Conservation (phyloP, 2,888 invertebrate species). For the Ichneumoninae sp. region DNA sequence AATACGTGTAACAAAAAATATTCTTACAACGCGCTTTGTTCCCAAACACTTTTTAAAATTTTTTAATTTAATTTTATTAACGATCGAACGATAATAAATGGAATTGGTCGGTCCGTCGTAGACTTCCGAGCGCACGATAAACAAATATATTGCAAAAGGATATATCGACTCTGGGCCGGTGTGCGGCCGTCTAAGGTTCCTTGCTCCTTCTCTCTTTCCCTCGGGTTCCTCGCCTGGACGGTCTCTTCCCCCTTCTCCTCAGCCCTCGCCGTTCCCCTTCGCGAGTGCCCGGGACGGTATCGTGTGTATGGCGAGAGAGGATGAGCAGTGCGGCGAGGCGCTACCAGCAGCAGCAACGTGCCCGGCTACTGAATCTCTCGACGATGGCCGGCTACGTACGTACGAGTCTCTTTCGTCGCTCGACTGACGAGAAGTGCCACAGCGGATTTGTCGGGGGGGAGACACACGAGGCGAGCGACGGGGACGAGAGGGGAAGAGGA, state of each 20-base stretch:
- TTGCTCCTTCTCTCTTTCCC: slow-evolving; percentile 28
- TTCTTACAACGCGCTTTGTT: not conserved
- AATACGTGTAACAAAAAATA: not conserved
- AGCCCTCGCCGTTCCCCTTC: not conserved
- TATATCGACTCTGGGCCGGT: slow-evolving; percentile 5
- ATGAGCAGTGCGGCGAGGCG: slow-evolving; percentile 13
- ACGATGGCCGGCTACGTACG: slow-evolving; percentile 65
- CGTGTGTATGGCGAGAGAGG: slow-evolving; percentile 18
- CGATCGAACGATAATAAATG: not conserved
- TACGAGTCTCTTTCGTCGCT: slow-evolving; percentile 73
- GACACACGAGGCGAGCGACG: slow-evolving; percentile 61
- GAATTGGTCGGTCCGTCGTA: not conserved
- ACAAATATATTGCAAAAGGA: slow-evolving; percentile 33
- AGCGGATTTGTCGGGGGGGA: slow-evolving; percentile 70
- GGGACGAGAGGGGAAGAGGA: slow-evolving; percentile 56
- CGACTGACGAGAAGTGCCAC: slow-evolving; percentile 76
- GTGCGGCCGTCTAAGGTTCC: slow-evolving; percentile 3
- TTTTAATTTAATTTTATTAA: not conserved
- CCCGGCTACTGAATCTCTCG: slow-evolving; percentile 65
- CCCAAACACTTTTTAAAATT: not conserved
- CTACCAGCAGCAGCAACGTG: slow-evolving; percentile 57
- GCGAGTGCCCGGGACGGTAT: slow-evolving; percentile 14
- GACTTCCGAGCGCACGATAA: slow-evolving; percentile 5
- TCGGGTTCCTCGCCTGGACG: slow-evolving; percentile 15
- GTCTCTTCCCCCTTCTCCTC: slow-evolving; percentile 18